Evolutionary conservation across 2,888 invertebrate genomes (phyloP), one percentile per base, ranked within the genome.

Genomic region (Pristionchus arcanus): DNA sequence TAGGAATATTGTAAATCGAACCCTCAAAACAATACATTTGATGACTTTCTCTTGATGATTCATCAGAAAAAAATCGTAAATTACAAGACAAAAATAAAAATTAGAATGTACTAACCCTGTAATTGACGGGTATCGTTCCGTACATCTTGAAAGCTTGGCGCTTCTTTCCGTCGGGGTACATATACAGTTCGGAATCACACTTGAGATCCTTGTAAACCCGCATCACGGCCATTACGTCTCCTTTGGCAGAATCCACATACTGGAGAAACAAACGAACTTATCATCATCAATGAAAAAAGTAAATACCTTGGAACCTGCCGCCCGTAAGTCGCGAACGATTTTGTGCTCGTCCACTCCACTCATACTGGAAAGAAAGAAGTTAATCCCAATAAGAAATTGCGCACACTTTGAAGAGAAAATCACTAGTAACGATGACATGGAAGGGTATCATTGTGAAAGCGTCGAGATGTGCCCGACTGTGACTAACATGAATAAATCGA

Each of bases 1-100:
- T 97, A 25, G 99, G 99, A 95, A 99, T 99, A 96, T 99, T 98
- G 96, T 99, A 99, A 83, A 96, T 97, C 90, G 96, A 96, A 90
- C 97, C 97, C 97, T 94, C 81, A 94, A 91, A 91, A 85, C 37
- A 31, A 66, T 19, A 19, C 42, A 77, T 71, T 88, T 15, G 16
- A n/a, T n/a, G 28, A 89, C 53, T 71, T 53, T 55, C 28, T 53
- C 7, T 2, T 21, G 81, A 81, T 81, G 81, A 81, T 66, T 37
- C 66, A 66, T 34, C 31, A 42, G 42, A 42, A 16, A 21, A 31
- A 59, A 91, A 84, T 55, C 90, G 16, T 37, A 59, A 37, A 19
- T n/a, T n/a, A n/a, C n/a, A n/a, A n/a, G n/a, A n/a, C n/a, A n/a
- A n/a, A n/a, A 15, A 42, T 2, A 74, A 31, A 25, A 7, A 37